phyloP scores from a whole-genome alignment of 2,888 invertebrate genomes.

The Loripinus fragilis region DNA sequence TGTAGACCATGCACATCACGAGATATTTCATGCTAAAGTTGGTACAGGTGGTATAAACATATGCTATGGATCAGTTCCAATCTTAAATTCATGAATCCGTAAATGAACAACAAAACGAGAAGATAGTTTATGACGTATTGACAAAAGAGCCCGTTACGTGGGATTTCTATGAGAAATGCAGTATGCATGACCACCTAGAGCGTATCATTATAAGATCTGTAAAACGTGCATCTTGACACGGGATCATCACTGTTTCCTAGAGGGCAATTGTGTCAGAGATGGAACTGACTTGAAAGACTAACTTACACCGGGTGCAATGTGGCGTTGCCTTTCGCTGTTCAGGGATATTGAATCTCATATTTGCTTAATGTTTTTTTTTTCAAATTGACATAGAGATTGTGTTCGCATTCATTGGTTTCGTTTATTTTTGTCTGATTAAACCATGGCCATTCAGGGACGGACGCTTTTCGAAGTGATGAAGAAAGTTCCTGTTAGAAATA shows the following conservation, averaged over 20 bases:
- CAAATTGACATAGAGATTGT: slow-evolving; percentile 59
- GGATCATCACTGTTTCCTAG: slow-evolving; percentile 79
- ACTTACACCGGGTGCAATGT: slow-evolving; percentile 62
- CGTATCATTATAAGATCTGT: slow-evolving; percentile 76
- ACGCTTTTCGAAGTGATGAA: slow-evolving; percentile 68
- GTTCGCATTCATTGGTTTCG: slow-evolving; percentile 57
- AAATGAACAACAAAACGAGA: slow-evolving; percentile 39
- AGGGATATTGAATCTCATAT: slow-evolving; percentile 44
- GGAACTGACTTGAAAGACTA: slow-evolving; percentile 66
- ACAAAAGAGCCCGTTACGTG: slow-evolving; percentile 64
- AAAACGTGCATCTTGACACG: slow-evolving; percentile 75
- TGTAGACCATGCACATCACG: too few relatives aligned
- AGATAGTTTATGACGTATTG: slow-evolving; percentile 51
- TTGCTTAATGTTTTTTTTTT: slow-evolving; percentile 61
- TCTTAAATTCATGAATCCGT: slow-evolving; percentile 41
- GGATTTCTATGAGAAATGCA: slow-evolving; percentile 71
- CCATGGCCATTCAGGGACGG: slow-evolving; percentile 57
- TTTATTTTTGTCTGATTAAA: slow-evolving; percentile 62
- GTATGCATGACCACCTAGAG: slow-evolving; percentile 69
- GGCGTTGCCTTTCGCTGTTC: slow-evolving; percentile 44
- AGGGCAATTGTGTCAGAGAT: slow-evolving; percentile 76
- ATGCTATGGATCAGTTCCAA: slow-evolving; percentile 53
- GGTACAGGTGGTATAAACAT: too few relatives aligned
- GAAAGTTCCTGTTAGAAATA: slow-evolving; percentile 58
- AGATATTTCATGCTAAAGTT: too few relatives aligned